Conservation (phyloP, 2,113 vertebrate genomes). For the Mustela nigripes region DNA sequence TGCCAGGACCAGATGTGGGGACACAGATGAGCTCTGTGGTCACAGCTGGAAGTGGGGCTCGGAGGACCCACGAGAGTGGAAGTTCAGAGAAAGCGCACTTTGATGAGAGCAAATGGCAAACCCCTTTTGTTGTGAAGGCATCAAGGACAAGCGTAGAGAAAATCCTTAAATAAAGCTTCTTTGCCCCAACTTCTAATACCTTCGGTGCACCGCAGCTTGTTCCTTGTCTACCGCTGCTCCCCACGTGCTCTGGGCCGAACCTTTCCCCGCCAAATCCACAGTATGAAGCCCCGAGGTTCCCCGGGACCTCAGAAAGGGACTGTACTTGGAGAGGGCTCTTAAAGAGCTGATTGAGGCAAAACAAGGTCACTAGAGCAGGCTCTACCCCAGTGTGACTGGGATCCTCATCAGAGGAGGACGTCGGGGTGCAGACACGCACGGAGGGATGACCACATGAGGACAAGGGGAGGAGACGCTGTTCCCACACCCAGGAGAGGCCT, state of each 20-base stretch:
- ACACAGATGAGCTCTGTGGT: neutral
- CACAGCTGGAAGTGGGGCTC: neutral
- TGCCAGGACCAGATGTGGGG: neutral
- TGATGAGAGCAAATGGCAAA: neutral
- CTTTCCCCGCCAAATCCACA: neutral
- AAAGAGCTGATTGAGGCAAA: neutral
- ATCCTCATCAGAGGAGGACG: neutral
- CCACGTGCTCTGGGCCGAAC: neutral
- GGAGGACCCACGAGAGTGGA: neutral
- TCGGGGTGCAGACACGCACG: neutral
- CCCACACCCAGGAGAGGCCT: neutral
- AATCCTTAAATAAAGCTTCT: fast-evolving
- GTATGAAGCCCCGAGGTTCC: neutral
- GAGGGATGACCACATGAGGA: neutral
- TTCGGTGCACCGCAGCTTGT: neutral
- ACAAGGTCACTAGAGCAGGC: neutral
- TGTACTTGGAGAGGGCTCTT: neutral
- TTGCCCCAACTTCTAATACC: fast-evolving
- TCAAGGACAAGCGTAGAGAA: neutral
- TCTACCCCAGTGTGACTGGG: neutral
- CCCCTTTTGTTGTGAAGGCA: neutral
- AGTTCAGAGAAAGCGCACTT: neutral
- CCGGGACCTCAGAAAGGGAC: neutral
- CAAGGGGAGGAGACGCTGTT: neutral
- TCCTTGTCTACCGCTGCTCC: too few species aligned